phyloP scores from a whole-genome alignment of 2,888 invertebrate species.

The Elmis aenea region DNA sequence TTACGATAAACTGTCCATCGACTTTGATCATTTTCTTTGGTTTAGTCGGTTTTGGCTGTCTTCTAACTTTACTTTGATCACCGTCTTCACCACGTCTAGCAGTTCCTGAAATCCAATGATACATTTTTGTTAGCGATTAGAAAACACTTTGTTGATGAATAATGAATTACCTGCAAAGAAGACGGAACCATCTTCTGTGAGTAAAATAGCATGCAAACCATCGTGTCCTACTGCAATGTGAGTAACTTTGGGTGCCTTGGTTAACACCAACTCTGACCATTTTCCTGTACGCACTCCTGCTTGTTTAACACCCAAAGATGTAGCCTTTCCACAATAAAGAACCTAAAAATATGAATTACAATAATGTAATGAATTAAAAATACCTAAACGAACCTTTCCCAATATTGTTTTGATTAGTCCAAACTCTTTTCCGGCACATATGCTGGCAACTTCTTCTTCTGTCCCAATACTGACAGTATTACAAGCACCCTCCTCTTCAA shows the following conservation, averaged over 20 bases:
- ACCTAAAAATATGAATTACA: conserved; percentile 52
- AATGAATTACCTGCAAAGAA: conserved; percentile 59
- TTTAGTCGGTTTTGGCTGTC: conserved; percentile 85
- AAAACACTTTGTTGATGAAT: no score
- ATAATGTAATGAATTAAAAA: conserved; percentile 6
- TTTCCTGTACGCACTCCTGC: conserved; percentile 50
- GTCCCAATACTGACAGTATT: conserved; percentile 40
- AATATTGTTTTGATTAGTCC: conserved; percentile 76
- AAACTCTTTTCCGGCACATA: conserved; percentile 88
- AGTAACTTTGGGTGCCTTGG: conserved; percentile 66
- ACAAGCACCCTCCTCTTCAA: conserved; percentile 59
- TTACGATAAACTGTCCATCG: conserved; percentile 76
- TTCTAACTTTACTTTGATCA: conserved; percentile 71
- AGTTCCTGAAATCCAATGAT: conserved; percentile 59
- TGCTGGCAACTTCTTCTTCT: conserved; percentile 74
- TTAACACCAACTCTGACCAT: conserved; percentile 60
- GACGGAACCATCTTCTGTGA: conserved; percentile 90
- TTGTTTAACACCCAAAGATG: conserved; percentile 77
- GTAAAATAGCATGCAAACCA: conserved; percentile 82
- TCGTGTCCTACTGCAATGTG: conserved; percentile 91
- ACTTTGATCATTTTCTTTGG: conserved; percentile 89
- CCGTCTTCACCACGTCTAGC: conserved; percentile 92
- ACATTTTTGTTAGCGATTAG: neutral
- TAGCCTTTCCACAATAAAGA: conserved; percentile 81
- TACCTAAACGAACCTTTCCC: conserved; percentile 63